Conservation (phyloP, 2,888 invertebrate genomes). For the Chrysodeixis includens region DNA sequence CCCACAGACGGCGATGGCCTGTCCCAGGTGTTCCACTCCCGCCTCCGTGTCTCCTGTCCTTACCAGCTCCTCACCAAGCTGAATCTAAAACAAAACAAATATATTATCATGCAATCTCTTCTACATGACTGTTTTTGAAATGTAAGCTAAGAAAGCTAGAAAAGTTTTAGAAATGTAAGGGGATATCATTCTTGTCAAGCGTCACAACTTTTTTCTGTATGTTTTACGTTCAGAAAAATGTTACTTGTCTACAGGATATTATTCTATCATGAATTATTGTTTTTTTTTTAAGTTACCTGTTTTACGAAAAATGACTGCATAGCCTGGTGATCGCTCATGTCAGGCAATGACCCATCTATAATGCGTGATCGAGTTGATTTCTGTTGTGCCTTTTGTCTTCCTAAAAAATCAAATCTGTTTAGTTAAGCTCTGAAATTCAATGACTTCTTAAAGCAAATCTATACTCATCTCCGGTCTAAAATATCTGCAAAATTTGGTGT, state of each 20-base stretch:
- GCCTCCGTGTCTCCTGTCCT: slow-evolving; percentile 96
- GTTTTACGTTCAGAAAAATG: too few relatives aligned
- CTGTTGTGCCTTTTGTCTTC: slow-evolving; percentile 90
- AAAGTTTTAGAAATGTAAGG: too few relatives aligned
- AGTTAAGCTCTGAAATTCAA: background rate
- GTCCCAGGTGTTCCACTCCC: slow-evolving; percentile 98
- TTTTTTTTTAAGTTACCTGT: slow-evolving; percentile 74
- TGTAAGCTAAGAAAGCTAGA: too few relatives aligned
- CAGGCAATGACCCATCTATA: slow-evolving; percentile 91
- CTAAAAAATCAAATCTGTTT: slow-evolving; percentile 72
- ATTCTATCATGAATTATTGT: too few relatives aligned
- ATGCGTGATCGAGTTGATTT: slow-evolving; percentile 79
- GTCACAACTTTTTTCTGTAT: too few relatives aligned
- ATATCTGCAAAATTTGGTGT: too few relatives aligned
- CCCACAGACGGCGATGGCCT: slow-evolving; percentile 99
- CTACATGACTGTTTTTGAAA: too few relatives aligned
- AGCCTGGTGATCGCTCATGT: slow-evolving; percentile 97
- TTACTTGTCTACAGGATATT: too few relatives aligned
- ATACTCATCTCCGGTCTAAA: background rate
- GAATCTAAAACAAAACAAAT: slow-evolving; percentile 90
- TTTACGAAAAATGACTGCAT: slow-evolving; percentile 96
- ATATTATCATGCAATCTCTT: background rate
- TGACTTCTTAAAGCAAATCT: background rate
- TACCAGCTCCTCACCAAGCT: slow-evolving; percentile 97
- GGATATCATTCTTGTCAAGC: too few relatives aligned